A percentile compares a stretch with the other conserved stretches of the same genome.
Evolutionary conservation across 2,888 invertebrate species (phyloP).

Genomic region (Odontothrips loti): DNA sequence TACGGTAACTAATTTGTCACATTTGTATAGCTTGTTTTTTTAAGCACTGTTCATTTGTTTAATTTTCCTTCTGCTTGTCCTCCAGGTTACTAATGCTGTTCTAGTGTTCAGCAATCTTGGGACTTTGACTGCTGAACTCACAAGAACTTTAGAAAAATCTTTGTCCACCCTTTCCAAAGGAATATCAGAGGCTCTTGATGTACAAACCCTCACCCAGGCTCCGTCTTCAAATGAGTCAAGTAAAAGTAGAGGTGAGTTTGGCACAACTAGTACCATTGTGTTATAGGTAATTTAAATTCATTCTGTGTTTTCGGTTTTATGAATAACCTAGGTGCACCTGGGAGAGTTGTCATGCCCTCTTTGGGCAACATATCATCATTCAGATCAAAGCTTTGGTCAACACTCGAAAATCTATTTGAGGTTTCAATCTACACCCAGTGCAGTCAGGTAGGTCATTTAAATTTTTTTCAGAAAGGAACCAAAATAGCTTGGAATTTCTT

Average conservation of each 20-base stretch:
- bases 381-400: constrained; percentile 75
- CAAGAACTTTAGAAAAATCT: constrained; percentile 48
- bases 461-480: too few relatives aligned
- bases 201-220: constrained; percentile 43
- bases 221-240: constrained; percentile 27
- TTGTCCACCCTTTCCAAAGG: constrained; percentile 48
- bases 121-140: constrained; percentile 49
- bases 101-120: constrained; percentile 60
- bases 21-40: not conserved
- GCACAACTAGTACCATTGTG: too few relatives aligned
- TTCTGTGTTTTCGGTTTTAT: constrained; percentile 12
- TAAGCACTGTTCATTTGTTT: not conserved
- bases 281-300: not conserved
- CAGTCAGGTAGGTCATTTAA: constrained; percentile 54
- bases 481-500: too few relatives aligned
- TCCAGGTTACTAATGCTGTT: constrained; percentile 57
- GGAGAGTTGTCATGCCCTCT: constrained; percentile 54
- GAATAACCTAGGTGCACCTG: constrained; percentile 48
- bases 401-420: constrained; percentile 80
- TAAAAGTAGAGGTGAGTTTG: not conserved
- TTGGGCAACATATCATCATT: constrained; percentile 56
- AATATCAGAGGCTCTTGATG: constrained; percentile 51
- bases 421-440: constrained; percentile 67
- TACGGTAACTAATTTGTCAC: constrained; percentile 8
- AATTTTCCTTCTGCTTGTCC: too few relatives aligned